These are phyloP conservation scores for Pseudomyrmex flavicornis DNA, from an alignment of 1,140 invertebrate genomes.

Conservation along the genomic window DNA sequence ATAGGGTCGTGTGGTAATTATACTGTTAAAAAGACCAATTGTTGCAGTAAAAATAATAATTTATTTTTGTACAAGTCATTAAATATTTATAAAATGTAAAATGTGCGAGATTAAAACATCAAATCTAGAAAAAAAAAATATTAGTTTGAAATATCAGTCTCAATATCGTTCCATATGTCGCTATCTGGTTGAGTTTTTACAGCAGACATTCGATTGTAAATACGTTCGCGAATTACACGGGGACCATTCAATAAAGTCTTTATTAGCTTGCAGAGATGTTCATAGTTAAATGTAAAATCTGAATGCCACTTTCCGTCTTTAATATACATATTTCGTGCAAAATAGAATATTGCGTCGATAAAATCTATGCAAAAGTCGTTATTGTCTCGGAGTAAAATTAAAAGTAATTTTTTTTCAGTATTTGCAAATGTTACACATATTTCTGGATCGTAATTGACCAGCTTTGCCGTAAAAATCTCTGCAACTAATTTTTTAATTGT, in stretches of 20 bases:
- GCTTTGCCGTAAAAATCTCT: constrained; percentile 81
- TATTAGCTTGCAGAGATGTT: constrained; percentile 83
- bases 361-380: constrained; percentile 84
- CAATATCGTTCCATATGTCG: constrained; percentile 80
- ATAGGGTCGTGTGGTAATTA: constrained; percentile 9
- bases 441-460: constrained; percentile 81
- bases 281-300: constrained; percentile 83
- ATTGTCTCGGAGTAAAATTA: constrained; percentile 82
- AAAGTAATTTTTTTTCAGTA: constrained; percentile 81
- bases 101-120: constrained; percentile 49
- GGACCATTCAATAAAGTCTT: constrained; percentile 76
- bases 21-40: constrained; percentile 19
- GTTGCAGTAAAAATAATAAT: background rate
- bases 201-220: constrained; percentile 74
- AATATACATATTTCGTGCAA: constrained; percentile 83
- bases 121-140: background rate
- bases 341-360: constrained; percentile 86
- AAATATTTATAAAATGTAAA: constrained; percentile 31
- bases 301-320: constrained; percentile 80
- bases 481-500: constrained; percentile 83
- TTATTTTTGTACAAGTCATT: constrained; percentile 39
- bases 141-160: constrained; percentile 60
- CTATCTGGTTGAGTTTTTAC: constrained; percentile 74
- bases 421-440: constrained; percentile 84
- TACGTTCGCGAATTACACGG: constrained; percentile 62